A percentile compares a stretch with the other conserved stretches of the same genome.
Evolutionary conservation across 2,888 invertebrate genomes (phyloP).

Genomic region (Steinernema scapterisci): DNA sequence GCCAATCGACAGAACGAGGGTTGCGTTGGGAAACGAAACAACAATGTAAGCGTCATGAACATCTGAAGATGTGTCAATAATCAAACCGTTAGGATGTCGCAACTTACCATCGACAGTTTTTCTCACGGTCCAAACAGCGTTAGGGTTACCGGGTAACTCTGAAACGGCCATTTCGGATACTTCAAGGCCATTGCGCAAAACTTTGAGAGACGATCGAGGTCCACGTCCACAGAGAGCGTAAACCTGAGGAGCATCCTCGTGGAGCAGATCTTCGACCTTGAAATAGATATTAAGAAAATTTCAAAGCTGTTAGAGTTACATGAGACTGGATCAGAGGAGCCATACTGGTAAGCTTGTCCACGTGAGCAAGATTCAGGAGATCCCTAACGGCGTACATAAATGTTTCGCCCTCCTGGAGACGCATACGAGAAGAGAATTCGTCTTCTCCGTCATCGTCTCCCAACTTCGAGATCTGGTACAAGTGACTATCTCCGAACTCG

Average conservation of each 20-base stretch:
- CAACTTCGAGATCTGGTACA: conserved; percentile 98
- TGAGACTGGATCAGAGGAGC: conserved; percentile 47
- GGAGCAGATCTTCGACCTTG: conserved; percentile 75
- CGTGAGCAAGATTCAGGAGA: conserved; percentile 88
- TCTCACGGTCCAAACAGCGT: conserved; percentile 99
- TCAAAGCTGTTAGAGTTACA: background rate
- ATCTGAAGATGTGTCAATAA: conserved; percentile 74
- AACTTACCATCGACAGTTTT: conserved; percentile 85
- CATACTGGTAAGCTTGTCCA: conserved; percentile 74
- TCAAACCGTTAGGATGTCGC: background rate
- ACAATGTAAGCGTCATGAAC: conserved; percentile 99
- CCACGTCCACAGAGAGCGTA: conserved; percentile 95
- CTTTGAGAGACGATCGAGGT: conserved; percentile 87
- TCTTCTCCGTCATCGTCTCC: conserved; percentile 99
- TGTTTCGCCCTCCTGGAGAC: conserved; percentile 95
- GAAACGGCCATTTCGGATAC: conserved; percentile 99
- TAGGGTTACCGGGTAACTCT: conserved; percentile 98
- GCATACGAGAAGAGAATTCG: conserved; percentile 90
- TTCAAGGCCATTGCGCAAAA: conserved; percentile 90
- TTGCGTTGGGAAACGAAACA: conserved; percentile 97
- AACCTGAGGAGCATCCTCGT: conserved; percentile 97
- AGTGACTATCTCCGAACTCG: conserved; percentile 96
- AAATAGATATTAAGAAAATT: conserved; percentile 33
- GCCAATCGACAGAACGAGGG: conserved; percentile 95
- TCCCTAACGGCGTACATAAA: conserved; percentile 96